phyloP scores from a whole-genome alignment of 2,888 invertebrate genomes.

The Andricus curvator region DNA sequence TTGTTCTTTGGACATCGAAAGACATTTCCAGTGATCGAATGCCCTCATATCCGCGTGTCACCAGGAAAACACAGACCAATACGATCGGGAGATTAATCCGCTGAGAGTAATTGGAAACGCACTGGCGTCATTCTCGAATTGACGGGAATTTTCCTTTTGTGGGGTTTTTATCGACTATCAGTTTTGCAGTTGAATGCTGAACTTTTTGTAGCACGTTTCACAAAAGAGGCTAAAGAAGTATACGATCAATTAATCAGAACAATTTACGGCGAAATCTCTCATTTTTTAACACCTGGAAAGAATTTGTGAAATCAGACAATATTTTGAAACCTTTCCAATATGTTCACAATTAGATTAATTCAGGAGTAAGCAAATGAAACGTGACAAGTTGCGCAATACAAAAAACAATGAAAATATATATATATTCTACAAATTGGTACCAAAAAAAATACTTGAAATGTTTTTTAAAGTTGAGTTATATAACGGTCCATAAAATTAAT shows the following conservation, averaged over 20 bases:
- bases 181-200: not conserved
- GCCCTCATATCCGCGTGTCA: conserved; percentile 2
- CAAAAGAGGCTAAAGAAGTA: not conserved
- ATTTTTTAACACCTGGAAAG: not conserved
- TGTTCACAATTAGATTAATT: too few relatives aligned
- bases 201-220: not conserved
- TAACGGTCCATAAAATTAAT: too few relatives aligned
- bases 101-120: conserved; percentile 58
- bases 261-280: not conserved
- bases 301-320: not conserved
- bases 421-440: too few relatives aligned
- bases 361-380: too few relatives aligned
- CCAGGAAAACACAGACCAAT: conserved; percentile 44
- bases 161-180: not conserved
- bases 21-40: not conserved
- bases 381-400: too few relatives aligned
- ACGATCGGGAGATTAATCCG: conserved; percentile 59
- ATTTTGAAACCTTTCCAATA: too few relatives aligned
- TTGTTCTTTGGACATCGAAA: conserved; percentile 7
- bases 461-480: too few relatives aligned
- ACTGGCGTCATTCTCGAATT: conserved; percentile 34
- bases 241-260: not conserved
- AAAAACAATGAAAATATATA: too few relatives aligned
- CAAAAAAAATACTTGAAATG: too few relatives aligned
- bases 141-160: not conserved